Evolutionary conservation across 2,113 vertebrate genomes (phyloP), one percentile per base, ranked within the genome.

Genomic region (Hirundichthys speculiger): DNA sequence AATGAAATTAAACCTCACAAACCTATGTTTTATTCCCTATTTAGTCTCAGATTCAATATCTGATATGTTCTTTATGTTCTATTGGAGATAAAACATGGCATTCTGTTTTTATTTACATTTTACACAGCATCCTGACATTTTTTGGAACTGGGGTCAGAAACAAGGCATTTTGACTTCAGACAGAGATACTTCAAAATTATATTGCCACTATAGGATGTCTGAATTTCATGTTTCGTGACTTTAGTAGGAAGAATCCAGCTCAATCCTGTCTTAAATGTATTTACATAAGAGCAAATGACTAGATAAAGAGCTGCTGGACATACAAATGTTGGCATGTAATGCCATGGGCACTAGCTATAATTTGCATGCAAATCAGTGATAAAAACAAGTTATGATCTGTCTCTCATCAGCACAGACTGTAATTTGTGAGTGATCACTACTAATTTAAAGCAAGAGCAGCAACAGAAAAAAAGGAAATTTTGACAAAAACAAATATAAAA

Each of bases 281-380:
- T 74, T 65, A 54, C 69, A 63, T 59, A n/a, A 50, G 60, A 47
- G 21, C 8, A 13, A 1, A 27, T 18, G 39, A 59, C 63, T 27
- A 67, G 57, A 59, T 46, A 20, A 67, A 45, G 24, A 0, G 19
- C 1, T 1, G 5, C 13, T 69, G 27, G 12, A 52, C 18, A 47
- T 13, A 46, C 5, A 75, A n/a, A 46, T 11, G 2, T 21, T 62
- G 30, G 39, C 2, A 22, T 1, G 1, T 5, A 20, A 65, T 42
- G 22, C n/a, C 11, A 51, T 15, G 12, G 52, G 15, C 43, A 55
- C 1, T 1, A 51, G 5, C 16, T 12, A 19, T 55, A 21, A 40
- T 73, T 81, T 74, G 18, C 30, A 53, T 67, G 16, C 3, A 56
- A 22, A 13, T 5, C 54, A 18, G 3, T 46, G 48, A 68, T 58